A percentile compares a stretch with the other conserved stretches of the same genome.
Conservation (phyloP, 2,113 vertebrate species). For the Telmatochromis sp. region DNA sequence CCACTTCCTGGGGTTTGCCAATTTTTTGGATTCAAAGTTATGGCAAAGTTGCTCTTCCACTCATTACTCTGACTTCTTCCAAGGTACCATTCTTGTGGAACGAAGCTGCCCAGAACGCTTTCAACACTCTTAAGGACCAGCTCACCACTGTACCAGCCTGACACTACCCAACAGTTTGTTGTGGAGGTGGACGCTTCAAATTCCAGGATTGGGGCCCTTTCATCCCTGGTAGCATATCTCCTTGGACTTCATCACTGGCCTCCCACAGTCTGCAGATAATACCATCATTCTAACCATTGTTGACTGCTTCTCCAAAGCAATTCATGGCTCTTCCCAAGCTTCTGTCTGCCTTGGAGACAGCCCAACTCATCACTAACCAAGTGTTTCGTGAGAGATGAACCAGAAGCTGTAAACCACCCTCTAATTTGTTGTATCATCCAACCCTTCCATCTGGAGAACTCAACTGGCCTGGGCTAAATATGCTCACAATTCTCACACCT, state of each 20-base stretch:
- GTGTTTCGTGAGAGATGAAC: neutral
- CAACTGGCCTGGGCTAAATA: neutral
- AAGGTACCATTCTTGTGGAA: neutral
- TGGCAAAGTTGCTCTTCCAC: neutral
- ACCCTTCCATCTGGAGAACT: neutral
- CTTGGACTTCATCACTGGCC: neutral
- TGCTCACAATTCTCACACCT: neutral
- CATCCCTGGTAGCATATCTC: neutral
- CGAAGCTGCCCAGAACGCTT: rapidly evolving
- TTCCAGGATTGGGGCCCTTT: neutral
- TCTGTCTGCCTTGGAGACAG: neutral
- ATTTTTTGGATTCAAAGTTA: neutral
- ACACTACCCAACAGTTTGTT: neutral
- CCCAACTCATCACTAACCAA: neutral
- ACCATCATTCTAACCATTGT: neutral
- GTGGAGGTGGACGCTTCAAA: neutral
- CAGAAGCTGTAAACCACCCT: neutral
- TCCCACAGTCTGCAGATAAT: neutral
- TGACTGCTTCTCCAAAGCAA: neutral
- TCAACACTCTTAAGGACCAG: neutral
- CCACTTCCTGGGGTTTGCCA: neutral
- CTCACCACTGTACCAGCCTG: neutral
- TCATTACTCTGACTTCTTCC: neutral
- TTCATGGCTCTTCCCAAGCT: neutral
- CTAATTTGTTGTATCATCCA: neutral